Evolutionary conservation across 2,888 invertebrate genomes (phyloP).

Genomic region (Acleris laterana): DNA sequence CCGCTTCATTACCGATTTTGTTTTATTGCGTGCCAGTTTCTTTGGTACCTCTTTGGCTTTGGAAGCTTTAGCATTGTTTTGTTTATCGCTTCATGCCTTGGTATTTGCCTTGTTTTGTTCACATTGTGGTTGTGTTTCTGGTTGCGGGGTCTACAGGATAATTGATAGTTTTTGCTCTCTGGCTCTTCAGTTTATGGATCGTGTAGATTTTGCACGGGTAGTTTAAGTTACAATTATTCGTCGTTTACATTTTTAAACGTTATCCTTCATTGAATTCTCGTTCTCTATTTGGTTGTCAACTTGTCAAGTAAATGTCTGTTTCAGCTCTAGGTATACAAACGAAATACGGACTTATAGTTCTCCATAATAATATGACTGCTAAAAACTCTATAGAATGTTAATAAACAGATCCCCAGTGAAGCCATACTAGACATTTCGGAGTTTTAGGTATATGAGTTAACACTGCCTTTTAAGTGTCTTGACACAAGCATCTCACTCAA

Average conservation of each 20-base stretch:
- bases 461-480: too few relatives aligned
- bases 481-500: too few relatives aligned
- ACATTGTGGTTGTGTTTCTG: constrained; percentile 27
- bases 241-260: background rate
- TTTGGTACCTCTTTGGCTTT: constrained; percentile 21
- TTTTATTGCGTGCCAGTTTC: constrained; percentile 25
- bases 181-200: background rate
- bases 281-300: constrained; percentile 11
- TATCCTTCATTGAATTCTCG: background rate
- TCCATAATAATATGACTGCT: too few relatives aligned
- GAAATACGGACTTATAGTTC: too few relatives aligned
- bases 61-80: constrained; percentile 17
- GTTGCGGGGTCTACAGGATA: constrained; percentile 11
- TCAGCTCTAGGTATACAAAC: too few relatives aligned
- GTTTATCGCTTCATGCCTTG: constrained; percentile 14
- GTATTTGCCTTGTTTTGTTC: constrained; percentile 18
- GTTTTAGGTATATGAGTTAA: too few relatives aligned
- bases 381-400: too few relatives aligned
- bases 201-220: background rate
- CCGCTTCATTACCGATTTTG: constrained; percentile 31
- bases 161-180: constrained; percentile 14
- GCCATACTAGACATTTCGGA: too few relatives aligned
- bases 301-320: too few relatives aligned
- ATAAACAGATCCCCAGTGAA: too few relatives aligned
- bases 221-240: background rate